Base-by-base conservation (phyloP, 2,888 invertebrate species). In the Cetonia aurata region DNA sequence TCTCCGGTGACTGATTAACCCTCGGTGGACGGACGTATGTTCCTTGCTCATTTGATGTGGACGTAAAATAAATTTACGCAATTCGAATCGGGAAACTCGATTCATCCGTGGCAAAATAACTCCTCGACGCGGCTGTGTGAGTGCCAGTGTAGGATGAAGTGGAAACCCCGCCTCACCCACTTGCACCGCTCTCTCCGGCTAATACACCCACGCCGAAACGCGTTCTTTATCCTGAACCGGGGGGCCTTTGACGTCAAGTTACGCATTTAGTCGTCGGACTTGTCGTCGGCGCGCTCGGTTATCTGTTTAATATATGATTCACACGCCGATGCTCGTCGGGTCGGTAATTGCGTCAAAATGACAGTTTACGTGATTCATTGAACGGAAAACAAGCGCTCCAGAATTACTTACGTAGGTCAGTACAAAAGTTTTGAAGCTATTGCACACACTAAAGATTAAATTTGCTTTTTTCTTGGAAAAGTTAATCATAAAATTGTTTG, bases 201-300 rank as follows among this genome's bases (percentile, higher is more conserved):
- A 62, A 50, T 65, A 50, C 62, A 37, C 62, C 62, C 62, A 65
- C 62, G 33, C 62, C 50, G 37, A 65, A 50, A 48, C 67, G 57
- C 56, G 67, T 67, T 67, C 67, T 67, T 67, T 67, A 67, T 67
- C 67, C 57, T 17, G 46, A 44, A 37, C 46, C 48, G 48, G 44
- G n/a, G 57, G 46, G 67, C 46, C 48, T 67, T 67, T 67, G 67
- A 67, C 67, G 67, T 67, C 67, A 67, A 67, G 56, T 67, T 67
- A 57, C 67, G 56, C 57, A 57, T 67, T 67, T 67, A 67, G 50
- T 50, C 48, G 62, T 65, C 62, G 62, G 50, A 65, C 37, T 65
- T 65, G 62, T 65, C 62, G 62, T 50, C 62, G 62, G 62, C 62
- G 52, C 19, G 62, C 50, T 50, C 37, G 13, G 62, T 65, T 65